These are phyloP conservation scores for Fistularia commersonii DNA, from an alignment of 2,797 vertebrate genomes.

Conservation along the genomic window DNA sequence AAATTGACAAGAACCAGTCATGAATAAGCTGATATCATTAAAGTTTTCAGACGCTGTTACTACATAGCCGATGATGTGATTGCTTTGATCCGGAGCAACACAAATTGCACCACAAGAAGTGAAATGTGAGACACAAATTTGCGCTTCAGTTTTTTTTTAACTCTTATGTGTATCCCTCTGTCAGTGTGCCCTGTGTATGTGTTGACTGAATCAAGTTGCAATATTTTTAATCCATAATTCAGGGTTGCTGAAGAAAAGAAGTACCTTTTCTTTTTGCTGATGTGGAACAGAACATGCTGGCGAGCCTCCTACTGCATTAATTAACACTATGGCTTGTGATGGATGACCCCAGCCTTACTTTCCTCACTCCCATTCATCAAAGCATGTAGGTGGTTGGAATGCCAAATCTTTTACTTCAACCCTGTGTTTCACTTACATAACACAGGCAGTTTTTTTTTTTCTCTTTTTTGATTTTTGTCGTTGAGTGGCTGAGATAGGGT, in stretches of 20 bases:
- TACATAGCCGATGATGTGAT: constrained; percentile 16
- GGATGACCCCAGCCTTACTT: constrained; percentile 70
- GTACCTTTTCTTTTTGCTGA: constrained; percentile 68
- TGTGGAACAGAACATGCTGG: constrained; percentile 62
- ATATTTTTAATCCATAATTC: constrained; percentile 31
- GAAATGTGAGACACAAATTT: not conserved
- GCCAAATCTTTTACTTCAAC: constrained; percentile 42
- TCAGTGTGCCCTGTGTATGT: not conserved
- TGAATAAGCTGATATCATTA: constrained; percentile 29
- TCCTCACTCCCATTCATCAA: constrained; percentile 75
- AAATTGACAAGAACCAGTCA: constrained; percentile 38
- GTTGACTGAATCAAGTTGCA: constrained; percentile 24
- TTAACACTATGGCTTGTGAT: constrained; percentile 74
- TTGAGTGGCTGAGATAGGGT: too few relatives aligned
- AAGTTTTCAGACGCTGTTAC: constrained; percentile 25
- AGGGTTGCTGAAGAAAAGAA: constrained; percentile 28
- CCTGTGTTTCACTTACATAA: constrained; percentile 24
- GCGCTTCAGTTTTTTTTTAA: not conserved
- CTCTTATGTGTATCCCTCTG: not conserved
- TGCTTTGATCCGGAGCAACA: constrained; percentile 15
- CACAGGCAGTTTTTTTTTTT: constrained; percentile 17
- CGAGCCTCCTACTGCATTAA: constrained; percentile 76
- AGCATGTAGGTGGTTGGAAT: constrained; percentile 52
- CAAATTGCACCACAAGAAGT: not conserved
- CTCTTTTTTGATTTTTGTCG: constrained; percentile 1